These are phyloP conservation scores for Triplophysa siluroides DNA, from an alignment of 2,113 vertebrate species.

Conservation along the genomic window DNA sequence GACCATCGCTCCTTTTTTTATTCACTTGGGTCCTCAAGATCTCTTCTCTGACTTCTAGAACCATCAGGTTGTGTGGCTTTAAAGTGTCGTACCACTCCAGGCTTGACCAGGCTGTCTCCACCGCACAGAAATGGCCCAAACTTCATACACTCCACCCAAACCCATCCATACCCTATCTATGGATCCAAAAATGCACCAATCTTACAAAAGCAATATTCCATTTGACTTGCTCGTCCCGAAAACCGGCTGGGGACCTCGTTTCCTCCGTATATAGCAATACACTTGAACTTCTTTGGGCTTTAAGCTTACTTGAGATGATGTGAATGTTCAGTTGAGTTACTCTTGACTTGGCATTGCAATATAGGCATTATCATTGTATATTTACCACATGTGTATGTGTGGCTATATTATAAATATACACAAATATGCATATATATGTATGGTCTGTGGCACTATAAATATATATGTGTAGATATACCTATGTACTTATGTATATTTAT, in stretches of 20 bases:
- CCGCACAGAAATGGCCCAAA: slow-evolving; percentile 56
- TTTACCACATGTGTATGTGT: slow-evolving; percentile 70
- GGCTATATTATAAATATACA: slow-evolving; percentile 74
- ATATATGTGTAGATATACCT: slow-evolving; percentile 68
- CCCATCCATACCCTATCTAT: slow-evolving; percentile 40
- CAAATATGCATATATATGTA: slow-evolving; percentile 73
- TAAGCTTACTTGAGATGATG: slow-evolving; percentile 73
- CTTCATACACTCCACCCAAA: slow-evolving; percentile 51
- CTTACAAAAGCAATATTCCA: slow-evolving; percentile 74
- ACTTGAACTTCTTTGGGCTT: slow-evolving; percentile 70
- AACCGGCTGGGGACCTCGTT: slow-evolving; percentile 56
- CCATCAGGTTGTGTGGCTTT: slow-evolving; percentile 85
- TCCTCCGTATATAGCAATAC: slow-evolving; percentile 78
- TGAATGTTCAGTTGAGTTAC: slow-evolving; percentile 74
- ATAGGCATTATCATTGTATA: slow-evolving; percentile 77
- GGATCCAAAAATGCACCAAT: slow-evolving; percentile 42
- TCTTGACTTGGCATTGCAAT: slow-evolving; percentile 73
- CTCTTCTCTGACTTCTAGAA: slow-evolving; percentile 99
- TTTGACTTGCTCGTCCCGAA: slow-evolving; percentile 59
- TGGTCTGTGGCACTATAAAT: slow-evolving; percentile 74
- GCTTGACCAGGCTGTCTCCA: slow-evolving; percentile 57
- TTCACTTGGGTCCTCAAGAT: slow-evolving; percentile 98
- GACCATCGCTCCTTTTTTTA: slow-evolving; percentile 97
- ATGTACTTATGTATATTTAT: slow-evolving; percentile 61
- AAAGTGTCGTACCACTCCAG: slow-evolving; percentile 69